Conservation (phyloP, 2,797 vertebrate genomes). For the Gallinago nigripennis region DNA sequence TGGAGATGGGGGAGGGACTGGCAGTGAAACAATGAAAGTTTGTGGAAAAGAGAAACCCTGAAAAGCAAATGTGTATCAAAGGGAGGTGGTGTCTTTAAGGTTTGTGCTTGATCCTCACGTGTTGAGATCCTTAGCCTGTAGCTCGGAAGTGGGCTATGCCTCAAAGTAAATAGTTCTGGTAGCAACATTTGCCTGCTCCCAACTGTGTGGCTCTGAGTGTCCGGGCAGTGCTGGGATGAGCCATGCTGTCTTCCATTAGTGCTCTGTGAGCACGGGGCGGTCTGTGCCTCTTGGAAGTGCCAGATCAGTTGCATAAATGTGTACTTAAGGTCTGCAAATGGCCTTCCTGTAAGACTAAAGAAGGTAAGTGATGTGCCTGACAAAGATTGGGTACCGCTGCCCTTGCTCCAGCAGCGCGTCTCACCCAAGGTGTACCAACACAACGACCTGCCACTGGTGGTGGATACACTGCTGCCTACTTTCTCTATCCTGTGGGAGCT, state of each 20-base stretch:
- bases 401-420: rapidly evolving
- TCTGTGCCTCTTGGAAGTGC: neutral
- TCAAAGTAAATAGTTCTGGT: neutral
- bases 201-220: neutral
- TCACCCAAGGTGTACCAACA: rapidly evolving
- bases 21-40: neutral
- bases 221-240: neutral
- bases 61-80: neutral
- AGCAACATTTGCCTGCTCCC: neutral
- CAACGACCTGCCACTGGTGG: neutral
- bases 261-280: neutral
- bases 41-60: neutral
- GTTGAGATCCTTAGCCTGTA: neutral
- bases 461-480: neutral
- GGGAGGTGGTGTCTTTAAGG: neutral
- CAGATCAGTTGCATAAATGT: neutral
- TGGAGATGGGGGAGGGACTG: neutral
- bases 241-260: neutral
- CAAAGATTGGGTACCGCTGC: rapidly evolving
- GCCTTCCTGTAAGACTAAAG: neutral
- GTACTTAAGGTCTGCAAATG: neutral
- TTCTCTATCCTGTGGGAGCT: neutral
- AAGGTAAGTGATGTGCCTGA: slow-evolving; percentile 28
- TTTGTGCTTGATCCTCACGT: neutral
- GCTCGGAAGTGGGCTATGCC: neutral